Percentiles rank a stretch among this genome's conserved stretches.
Conservation (phyloP, 2,113 vertebrate genomes). For the Danionella cerebrum region DNA sequence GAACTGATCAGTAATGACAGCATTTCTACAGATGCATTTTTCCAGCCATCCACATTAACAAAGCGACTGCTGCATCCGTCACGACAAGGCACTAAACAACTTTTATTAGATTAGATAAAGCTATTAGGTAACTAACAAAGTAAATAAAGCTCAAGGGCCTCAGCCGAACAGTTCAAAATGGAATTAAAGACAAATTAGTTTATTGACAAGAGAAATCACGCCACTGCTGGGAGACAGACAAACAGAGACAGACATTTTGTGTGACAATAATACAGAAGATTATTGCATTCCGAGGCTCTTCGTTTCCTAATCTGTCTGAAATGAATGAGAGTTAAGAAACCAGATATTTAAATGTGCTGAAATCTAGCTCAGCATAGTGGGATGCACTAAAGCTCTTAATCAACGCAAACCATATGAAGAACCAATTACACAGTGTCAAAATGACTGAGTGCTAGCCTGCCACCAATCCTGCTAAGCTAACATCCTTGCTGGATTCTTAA, state of each 20-base stretch:
- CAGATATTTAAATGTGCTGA: background rate
- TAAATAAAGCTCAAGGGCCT: constrained; percentile 62
- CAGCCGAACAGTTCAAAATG: constrained; percentile 51
- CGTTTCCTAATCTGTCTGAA: constrained; percentile 3
- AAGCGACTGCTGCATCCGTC: constrained; percentile 48
- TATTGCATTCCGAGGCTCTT: constrained; percentile 1
- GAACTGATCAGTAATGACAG: constrained; percentile 42
- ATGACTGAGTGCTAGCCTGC: background rate
- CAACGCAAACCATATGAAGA: constrained; percentile 1
- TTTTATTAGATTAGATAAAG: constrained; percentile 66
- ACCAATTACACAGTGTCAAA: background rate
- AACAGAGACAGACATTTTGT: background rate
- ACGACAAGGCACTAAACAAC: constrained; percentile 58
- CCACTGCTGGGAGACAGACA: constrained; percentile 40
- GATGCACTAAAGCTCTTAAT: constrained; percentile 21
- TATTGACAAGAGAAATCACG: constrained; percentile 60
- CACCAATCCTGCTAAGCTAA: constrained; percentile 3
- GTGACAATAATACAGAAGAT: background rate
- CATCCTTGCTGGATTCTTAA: constrained; percentile 13
- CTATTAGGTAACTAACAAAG: constrained; percentile 65
- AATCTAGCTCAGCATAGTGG: constrained; percentile 11
- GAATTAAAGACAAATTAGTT: constrained; percentile 58
- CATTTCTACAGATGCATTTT: constrained; percentile 35
- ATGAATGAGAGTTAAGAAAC: constrained; percentile 9
- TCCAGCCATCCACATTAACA: constrained; percentile 45